These are phyloP conservation scores for Apocrypta bakeri DNA, from an alignment of 1,140 invertebrate genomes.

Conservation along the genomic window DNA sequence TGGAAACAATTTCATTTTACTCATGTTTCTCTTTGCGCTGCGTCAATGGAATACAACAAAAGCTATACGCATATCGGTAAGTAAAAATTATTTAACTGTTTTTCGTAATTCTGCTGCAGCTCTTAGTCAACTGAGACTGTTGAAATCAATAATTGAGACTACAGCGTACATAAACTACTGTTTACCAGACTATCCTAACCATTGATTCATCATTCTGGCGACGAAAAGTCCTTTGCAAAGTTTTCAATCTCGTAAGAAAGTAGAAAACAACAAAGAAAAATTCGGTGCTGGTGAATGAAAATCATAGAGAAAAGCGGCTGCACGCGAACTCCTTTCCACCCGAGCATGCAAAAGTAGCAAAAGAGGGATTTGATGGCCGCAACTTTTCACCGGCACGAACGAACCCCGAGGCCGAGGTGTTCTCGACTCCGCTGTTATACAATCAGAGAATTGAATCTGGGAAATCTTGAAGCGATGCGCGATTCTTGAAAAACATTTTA, in stretches of 20 bases:
- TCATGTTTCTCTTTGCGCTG: background rate
- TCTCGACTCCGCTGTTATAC: conserved; percentile 53
- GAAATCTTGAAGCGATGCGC: conserved; percentile 42
- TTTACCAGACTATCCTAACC: no score
- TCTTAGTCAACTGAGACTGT: background rate
- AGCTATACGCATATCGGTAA: background rate
- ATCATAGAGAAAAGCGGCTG: background rate
- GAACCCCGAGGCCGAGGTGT: conserved; percentile 47
- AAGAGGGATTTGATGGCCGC: conserved; percentile 32
- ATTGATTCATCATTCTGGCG: no score
- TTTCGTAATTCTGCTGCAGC: background rate
- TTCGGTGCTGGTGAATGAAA: background rate
- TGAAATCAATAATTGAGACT: no score
- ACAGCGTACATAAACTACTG: conserved; percentile 5
- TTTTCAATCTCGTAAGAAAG: no score
- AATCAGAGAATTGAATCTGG: conserved; percentile 57
- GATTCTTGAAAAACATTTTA: background rate
- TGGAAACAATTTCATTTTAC: conserved; percentile 34
- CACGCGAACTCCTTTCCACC: background rate
- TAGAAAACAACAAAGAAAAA: no score
- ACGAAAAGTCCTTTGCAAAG: no score
- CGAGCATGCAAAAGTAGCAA: background rate
- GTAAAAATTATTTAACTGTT: no score
- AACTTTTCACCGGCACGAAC: conserved; percentile 44
- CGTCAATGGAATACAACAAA: background rate